Evolutionary conservation across 1,140 invertebrate species (phyloP).

Genomic region (Brachionus sp.): DNA sequence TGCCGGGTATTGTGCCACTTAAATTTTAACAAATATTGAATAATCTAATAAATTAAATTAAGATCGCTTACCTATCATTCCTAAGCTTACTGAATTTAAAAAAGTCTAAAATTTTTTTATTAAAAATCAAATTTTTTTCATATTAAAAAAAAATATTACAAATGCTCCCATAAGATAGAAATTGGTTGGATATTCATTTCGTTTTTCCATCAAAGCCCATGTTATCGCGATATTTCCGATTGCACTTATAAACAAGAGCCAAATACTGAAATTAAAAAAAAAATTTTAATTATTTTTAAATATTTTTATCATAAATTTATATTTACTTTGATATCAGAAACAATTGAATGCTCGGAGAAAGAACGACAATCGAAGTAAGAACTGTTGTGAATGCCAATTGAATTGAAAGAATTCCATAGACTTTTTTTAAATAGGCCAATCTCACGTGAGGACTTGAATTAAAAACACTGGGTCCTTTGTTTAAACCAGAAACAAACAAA

Average conservation of each 20-base stretch:
- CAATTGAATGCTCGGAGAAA: constrained; percentile 65
- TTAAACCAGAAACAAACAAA: constrained; percentile 57
- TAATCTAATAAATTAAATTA: background rate
- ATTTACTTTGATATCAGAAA: constrained; percentile 67
- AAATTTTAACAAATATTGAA: constrained; percentile 26
- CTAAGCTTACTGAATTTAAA: background rate
- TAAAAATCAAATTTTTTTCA: constrained; percentile 47
- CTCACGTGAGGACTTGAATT: constrained; percentile 59
- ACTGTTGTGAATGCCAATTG: constrained; percentile 71
- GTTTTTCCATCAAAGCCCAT: constrained; percentile 58
- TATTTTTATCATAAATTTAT: background rate
- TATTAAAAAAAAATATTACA: constrained; percentile 49
- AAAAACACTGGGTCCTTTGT: constrained; percentile 61
- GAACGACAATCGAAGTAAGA: constrained; percentile 66
- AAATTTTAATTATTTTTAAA: background rate
- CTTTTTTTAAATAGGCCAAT: constrained; percentile 72
- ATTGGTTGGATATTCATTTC: constrained; percentile 59
- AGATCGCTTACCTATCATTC: background rate
- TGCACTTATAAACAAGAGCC: constrained; percentile 57
- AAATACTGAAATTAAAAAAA: constrained; percentile 49
- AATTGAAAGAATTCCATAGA: constrained; percentile 72
- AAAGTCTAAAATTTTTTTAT: background rate
- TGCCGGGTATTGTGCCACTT: constrained; percentile 70
- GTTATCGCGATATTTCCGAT: constrained; percentile 58
- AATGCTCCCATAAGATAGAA: constrained; percentile 59